Percentiles rank a stretch among this genome's conserved stretches.
Conservation (phyloP, 2,113 vertebrate genomes). For the Macroglossus sobrinus region DNA sequence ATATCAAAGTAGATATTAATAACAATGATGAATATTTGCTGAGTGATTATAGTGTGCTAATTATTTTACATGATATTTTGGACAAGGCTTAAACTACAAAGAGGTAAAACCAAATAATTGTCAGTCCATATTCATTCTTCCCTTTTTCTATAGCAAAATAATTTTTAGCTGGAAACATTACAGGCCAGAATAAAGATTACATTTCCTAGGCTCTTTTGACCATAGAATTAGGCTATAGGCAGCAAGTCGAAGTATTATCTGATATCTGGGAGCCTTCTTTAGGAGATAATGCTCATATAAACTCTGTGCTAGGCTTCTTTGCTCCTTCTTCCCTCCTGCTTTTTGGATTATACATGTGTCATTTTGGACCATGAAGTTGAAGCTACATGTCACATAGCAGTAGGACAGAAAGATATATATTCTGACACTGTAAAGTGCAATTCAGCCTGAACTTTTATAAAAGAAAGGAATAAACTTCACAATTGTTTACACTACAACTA, state of each 20-base stretch:
- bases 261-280: background rate
- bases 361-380: background rate
- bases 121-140: background rate
- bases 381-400: background rate
- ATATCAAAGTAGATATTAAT: background rate
- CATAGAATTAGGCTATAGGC: background rate
- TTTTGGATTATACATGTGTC: background rate
- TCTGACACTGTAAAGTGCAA: background rate
- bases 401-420: background rate
- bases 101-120: background rate
- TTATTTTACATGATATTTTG: background rate
- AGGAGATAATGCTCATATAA: background rate
- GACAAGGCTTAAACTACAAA: background rate
- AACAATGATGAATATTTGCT: background rate
- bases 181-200: background rate
- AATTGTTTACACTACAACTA: background rate
- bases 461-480: background rate
- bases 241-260: background rate
- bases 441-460: background rate
- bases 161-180: background rate
- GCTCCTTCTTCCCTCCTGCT: background rate
- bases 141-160: background rate
- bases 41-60: background rate
- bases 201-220: background rate
- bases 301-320: background rate